phyloP scores from a whole-genome alignment of 2,888 invertebrate genomes.

The Synanthedon formicaeformis region DNA sequence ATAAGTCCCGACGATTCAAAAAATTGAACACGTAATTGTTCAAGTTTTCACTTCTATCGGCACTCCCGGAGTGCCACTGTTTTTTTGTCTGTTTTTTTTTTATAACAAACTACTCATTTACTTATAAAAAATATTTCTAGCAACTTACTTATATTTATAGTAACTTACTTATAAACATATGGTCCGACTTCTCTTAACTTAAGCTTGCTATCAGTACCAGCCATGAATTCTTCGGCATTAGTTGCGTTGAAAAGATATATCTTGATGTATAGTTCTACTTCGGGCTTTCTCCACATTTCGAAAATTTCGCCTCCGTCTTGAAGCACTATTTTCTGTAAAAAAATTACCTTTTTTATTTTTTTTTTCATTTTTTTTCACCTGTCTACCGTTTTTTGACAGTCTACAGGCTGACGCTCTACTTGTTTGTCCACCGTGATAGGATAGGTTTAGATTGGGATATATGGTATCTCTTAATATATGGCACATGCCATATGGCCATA shows the following conservation, averaged over 20 bases:
- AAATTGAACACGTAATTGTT: too few species aligned
- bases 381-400: not conserved
- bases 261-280: constrained; percentile 81
- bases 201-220: constrained; percentile 76
- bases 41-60: too few species aligned
- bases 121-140: too few species aligned
- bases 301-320: constrained; percentile 84
- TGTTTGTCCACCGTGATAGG: not conserved
- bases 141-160: too few species aligned
- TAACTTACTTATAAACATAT: constrained; percentile 86
- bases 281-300: constrained; percentile 84
- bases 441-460: too few species aligned
- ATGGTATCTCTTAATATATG: too few species aligned
- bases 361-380: too few species aligned
- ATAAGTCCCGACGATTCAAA: too few species aligned
- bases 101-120: too few species aligned
- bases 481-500: too few species aligned
- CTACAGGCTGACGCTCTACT: not conserved
- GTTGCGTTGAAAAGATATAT: constrained; percentile 88
- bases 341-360: not conserved
- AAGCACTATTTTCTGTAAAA: constrained; percentile 78
- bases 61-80: too few species aligned
- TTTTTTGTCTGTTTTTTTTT: too few species aligned
- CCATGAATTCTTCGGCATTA: constrained; percentile 81
- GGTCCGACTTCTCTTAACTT: constrained; percentile 85